Percentiles rank a stretch among this genome's conserved stretches.
Conservation (phyloP, 2,113 vertebrate genomes). For the Salvelinus alpinus region DNA sequence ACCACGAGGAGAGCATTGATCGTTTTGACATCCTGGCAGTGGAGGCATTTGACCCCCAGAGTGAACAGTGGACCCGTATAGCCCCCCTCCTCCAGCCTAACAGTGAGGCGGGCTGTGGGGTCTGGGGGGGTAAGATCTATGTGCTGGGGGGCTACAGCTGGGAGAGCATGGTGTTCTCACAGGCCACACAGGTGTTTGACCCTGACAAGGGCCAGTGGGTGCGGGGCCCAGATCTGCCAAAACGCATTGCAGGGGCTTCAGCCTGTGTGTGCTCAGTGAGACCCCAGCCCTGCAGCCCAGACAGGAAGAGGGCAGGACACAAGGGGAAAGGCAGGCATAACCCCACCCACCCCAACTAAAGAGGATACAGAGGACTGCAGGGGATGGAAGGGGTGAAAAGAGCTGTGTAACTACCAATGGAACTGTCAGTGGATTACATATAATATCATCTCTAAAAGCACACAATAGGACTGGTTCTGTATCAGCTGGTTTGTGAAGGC, state of each 20-base stretch:
- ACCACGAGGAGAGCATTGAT: conserved; percentile 87
- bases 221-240: conserved; percentile 84
- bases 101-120: conserved; percentile 89
- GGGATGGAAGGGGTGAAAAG: background rate
- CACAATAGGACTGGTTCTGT: background rate
- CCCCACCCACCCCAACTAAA: conserved; percentile 45
- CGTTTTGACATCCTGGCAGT: conserved; percentile 90
- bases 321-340: conserved; percentile 63
- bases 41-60: conserved; percentile 86
- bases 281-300: conserved; percentile 62
- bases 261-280: conserved; percentile 86
- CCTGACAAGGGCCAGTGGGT: conserved; percentile 81
- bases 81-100: conserved; percentile 84
- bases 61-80: conserved; percentile 87
- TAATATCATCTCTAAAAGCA: background rate
- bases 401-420: background rate
- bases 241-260: conserved; percentile 86
- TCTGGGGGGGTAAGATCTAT: conserved; percentile 85
- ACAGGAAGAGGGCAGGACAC: conserved; percentile 74
- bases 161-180: conserved; percentile 89
- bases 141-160: conserved; percentile 96
- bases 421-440: background rate
- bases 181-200: conserved; percentile 86
- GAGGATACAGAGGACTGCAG: background rate
- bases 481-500: background rate